Base-by-base conservation (phyloP, 1,140 invertebrate species). In the Monochamus saltuarius region DNA sequence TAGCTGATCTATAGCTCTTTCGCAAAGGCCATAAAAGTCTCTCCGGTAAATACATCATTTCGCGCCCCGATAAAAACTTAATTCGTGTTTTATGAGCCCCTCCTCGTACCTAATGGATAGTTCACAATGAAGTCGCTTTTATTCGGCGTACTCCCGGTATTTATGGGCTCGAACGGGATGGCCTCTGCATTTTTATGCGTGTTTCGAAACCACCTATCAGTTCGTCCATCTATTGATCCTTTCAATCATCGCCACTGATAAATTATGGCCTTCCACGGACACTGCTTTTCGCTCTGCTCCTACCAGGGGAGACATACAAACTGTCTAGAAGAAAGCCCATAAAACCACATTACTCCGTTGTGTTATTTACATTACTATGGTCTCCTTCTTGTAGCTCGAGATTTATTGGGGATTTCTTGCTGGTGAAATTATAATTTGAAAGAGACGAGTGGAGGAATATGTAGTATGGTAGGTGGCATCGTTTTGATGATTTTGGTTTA, bases 1-100 rank as follows among this genome's bases (percentile, higher is more conserved):
- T 50, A 22, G 39, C 47, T 42, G 35, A 49, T 52, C 42, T 52
- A 42, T 19, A 22, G 16, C 11, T 40, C 36, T 42, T 51, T 39
- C 19, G 19, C 43, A 10, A 2, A 47, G 45, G 13, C 19, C 45
- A 47, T 47, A 47, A 47, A 47, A 47, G 45, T 47, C 45, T 47
- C 45, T 2, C 6, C 17, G 10, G 45, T 47, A 19, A 47, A 47
- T 47, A 47, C 11, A 47, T 47, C 62, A 60, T 64, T 49, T 52
- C 51, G 51, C 51, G 39, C 62, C 56, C 57, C 50, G 62, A 64
- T 64, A 64, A 64, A 63, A 64, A 64, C 57, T 64, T 64, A 64
- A 64, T 59, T 64, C 57, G 46, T 51, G 40, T 64, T 64, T 64
- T 64, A 64, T 59, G 62, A 49, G 56, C 52, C 62, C 57, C 56